Conservation (phyloP, 92 coral and sea anemone species). For the Heteractis magnifica region DNA sequence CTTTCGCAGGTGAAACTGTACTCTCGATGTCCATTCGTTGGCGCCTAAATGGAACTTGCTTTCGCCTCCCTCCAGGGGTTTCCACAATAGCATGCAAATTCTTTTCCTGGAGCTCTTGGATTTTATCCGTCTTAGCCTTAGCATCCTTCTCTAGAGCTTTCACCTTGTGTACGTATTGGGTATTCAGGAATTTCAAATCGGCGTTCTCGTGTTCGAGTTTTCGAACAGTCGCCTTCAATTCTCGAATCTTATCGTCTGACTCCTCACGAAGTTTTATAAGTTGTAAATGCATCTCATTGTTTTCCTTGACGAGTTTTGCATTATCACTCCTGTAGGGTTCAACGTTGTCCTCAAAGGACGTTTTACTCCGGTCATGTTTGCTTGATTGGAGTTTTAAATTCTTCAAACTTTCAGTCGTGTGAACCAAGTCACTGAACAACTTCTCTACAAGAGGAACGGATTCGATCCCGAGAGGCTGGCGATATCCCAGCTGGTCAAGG, state of each 20-base stretch:
- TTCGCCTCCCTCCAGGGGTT: conserved; percentile 97
- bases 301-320: conserved; percentile 96
- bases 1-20: conserved; percentile 85
- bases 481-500: conserved; percentile 95
- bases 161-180: conserved; percentile 98
- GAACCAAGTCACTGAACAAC: conserved; percentile 97
- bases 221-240: conserved; percentile 83
- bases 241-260: conserved; percentile 82
- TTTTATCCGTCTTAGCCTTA: conserved; percentile 84
- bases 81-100: conserved; percentile 99
- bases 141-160: conserved; percentile 96
- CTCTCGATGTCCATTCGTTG: conserved; percentile 99
- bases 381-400: conserved; percentile 84
- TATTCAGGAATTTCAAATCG: conserved; percentile 92
- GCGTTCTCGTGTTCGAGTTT: conserved; percentile 98
- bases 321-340: conserved; percentile 99
- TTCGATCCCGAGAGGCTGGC: conserved; percentile 97
- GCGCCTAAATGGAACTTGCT: conserved; percentile 92
- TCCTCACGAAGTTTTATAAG: conserved; percentile 92
- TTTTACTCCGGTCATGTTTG: conserved; percentile 77
- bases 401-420: conserved; percentile 97
- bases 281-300: conserved; percentile 94
- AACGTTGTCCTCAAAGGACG: conserved; percentile 82
- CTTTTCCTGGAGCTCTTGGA: conserved; percentile 90
- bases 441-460: conserved; percentile 98